phyloP scores from a whole-genome alignment of 2,113 vertebrate species.

The Egretta garzetta region DNA sequence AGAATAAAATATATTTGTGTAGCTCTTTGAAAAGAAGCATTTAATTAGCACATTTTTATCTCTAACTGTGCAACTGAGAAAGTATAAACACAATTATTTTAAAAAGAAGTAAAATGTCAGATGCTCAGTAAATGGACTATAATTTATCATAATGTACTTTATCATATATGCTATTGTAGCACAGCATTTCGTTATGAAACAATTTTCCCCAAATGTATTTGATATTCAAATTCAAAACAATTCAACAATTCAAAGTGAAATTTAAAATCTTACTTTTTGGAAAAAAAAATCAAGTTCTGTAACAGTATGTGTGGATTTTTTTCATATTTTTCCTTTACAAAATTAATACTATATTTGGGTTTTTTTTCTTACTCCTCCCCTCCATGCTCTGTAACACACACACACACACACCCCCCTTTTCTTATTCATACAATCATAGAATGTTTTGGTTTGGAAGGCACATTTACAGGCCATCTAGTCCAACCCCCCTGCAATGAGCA shows the following conservation, averaged over 20 bases:
- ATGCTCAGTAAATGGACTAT: not conserved
- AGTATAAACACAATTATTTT: not conserved
- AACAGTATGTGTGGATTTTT: not conserved
- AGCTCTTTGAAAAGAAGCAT: not conserved
- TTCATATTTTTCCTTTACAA: not conserved
- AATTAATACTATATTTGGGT: not conserved
- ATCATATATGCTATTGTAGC: not conserved
- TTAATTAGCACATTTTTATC: not conserved
- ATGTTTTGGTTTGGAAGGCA: not conserved
- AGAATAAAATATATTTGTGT: not conserved
- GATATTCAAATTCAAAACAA: not conserved
- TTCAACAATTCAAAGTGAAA: not conserved
- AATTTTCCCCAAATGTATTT: not conserved
- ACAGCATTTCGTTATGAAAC: not conserved
- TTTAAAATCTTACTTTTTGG: not conserved
- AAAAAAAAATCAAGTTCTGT: not conserved
- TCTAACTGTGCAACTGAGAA: not conserved
- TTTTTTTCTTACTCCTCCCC: not conserved
- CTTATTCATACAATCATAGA: not conserved
- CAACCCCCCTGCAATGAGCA: not conserved
- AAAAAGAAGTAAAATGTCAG: not conserved
- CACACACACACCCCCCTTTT: not conserved
- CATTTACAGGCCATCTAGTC: not conserved
- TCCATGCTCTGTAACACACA: not conserved
- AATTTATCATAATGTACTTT: not conserved